Conservation (phyloP, 2,113 vertebrate species). For the Phoxinus phoxinus region DNA sequence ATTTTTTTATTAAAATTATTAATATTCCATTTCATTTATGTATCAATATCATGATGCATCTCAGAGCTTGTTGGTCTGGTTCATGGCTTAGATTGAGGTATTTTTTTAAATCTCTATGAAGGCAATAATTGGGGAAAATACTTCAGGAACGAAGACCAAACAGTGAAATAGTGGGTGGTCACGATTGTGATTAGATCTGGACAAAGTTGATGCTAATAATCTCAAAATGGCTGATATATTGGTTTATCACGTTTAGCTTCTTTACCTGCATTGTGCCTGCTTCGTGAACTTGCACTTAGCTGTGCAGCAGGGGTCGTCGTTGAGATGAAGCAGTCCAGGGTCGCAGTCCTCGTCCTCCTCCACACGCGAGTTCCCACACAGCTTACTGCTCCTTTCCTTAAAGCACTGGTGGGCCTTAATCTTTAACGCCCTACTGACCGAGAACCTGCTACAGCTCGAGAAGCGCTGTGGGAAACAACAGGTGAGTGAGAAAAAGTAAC, state of each 20-base stretch:
- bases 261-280: slow-evolving; percentile 86
- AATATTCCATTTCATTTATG: not conserved
- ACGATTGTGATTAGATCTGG: not conserved
- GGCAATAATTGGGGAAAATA: not conserved
- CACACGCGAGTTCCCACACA: slow-evolving; percentile 96
- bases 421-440: slow-evolving; percentile 87
- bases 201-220: not conserved
- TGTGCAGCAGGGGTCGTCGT: slow-evolving; percentile 87
- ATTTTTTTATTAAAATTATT: not conserved
- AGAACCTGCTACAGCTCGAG: slow-evolving; percentile 94
- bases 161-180: not conserved
- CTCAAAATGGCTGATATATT: not conserved
- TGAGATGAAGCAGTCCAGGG: slow-evolving; percentile 87
- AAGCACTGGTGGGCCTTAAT: slow-evolving; percentile 90
- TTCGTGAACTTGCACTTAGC: slow-evolving; percentile 81
- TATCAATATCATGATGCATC: not conserved
- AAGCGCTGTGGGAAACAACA: slow-evolving; percentile 80
- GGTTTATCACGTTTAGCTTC: not conserved
- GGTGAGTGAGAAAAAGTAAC: slow-evolving; percentile 6
- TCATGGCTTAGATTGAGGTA: not conserved
- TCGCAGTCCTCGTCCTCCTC: slow-evolving; percentile 95
- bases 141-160: not conserved
- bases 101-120: not conserved
- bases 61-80: not conserved
- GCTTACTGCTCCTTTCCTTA: slow-evolving; percentile 90